Evolutionary conservation across 23 tunicate species (phyloP), one percentile per base, ranked within the genome.

Genomic region (Styela clava): DNA sequence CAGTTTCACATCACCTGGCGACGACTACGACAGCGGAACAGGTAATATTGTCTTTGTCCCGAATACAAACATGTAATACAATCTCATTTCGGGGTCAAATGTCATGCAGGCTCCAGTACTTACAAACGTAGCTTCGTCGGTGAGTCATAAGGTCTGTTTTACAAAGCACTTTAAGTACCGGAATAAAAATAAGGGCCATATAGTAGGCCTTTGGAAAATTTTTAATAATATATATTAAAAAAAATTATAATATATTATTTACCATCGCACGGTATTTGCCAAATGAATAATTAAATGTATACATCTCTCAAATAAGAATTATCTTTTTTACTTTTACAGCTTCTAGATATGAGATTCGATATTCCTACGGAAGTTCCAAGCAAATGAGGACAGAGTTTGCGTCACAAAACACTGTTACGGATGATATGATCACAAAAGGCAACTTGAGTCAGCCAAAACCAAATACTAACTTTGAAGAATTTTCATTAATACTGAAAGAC

Each of bases 1-100:
- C 2, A 71, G 32, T 30, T 86, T 86, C 64, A 79, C 85, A 32
- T 74, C 90, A 30, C 90, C 90, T 44, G 90, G 90, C 16, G 33
- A 62, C 33, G 85, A 86, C 35, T 86, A 71, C 44, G 90, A 86
- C 71, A 3, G 26, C 16, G 90, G 90, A 62, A 79, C 69, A 20
- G 90, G 90, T 86, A 16, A 81, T 0, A 26, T 20, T 0, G 19
- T 78, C n/a, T 1, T 26, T 0, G 20, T 1, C 37, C 22, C 74
- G 25, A 24, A 68, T 16, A 68, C 16, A 22, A 22, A 24, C 25
- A 68, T 18, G 73, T 21, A 68, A 22, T n/a, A n/a, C n/a, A n/a
- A n/a, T n/a, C n/a, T n/a, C n/a, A n/a, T n/a, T n/a, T n/a, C n/a
- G 18, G 23, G 16, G 18, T 22, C 16, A 16, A 69, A n/a, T n/a